Evolutionary conservation across 2,888 invertebrate species (phyloP).

Genomic region (Mesorhabditis belari): DNA sequence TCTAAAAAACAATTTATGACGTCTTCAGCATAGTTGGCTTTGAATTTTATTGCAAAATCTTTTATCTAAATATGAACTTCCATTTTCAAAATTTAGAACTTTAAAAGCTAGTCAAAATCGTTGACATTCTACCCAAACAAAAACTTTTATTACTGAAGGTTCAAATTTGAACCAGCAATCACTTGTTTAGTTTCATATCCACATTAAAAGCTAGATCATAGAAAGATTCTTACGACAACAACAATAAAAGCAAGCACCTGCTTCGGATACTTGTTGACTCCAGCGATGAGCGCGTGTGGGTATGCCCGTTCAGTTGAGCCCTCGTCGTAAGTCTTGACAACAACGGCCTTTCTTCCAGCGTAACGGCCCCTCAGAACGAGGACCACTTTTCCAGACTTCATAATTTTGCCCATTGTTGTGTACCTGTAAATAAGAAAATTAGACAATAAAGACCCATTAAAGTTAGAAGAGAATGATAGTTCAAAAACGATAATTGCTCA

Average conservation of each 20-base stretch:
- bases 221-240: no score
- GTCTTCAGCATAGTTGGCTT: no score
- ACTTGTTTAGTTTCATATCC: no score
- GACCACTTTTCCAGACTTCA: conserved; percentile 78
- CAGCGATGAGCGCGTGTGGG: conserved; percentile 93
- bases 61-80: no score
- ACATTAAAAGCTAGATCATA: no score
- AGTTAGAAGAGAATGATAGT: background rate
- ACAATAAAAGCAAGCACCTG: conserved; percentile 65
- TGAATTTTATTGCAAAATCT: no score
- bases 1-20: conserved; percentile 21
- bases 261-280: conserved; percentile 90
- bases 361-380: conserved; percentile 96
- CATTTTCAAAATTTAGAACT: no score
- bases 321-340: conserved; percentile 76
- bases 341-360: conserved; percentile 72
- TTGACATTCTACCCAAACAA: no score
- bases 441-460: conserved; percentile 7
- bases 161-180: no score
- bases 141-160: no score
- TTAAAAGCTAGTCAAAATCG: no score
- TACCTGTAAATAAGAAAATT: conserved; percentile 12
- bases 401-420: conserved; percentile 49
- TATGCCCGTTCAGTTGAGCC: conserved; percentile 91
- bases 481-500: background rate